Percentiles rank a stretch among this genome's conserved stretches.
Evolutionary conservation across 1,140 invertebrate genomes (phyloP).

Genomic region (Drosophila ercepeae): DNA sequence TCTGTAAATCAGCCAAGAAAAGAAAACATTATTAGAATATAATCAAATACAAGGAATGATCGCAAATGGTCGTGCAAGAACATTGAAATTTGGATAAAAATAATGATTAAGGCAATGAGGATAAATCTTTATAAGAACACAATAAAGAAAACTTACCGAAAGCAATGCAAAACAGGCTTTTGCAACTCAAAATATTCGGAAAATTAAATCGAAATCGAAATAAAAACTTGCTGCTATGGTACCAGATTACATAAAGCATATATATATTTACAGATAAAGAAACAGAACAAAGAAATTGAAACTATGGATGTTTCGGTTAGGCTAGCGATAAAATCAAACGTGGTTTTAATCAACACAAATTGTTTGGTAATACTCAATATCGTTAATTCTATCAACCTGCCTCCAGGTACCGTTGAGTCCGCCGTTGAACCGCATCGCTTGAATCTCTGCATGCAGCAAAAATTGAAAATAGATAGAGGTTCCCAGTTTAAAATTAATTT

Average conservation of each 20-base stretch:
- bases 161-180: constrained; percentile 27
- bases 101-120: constrained; percentile 21
- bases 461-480: constrained; percentile 61
- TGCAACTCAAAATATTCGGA: constrained; percentile 47
- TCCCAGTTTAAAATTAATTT: constrained; percentile 39
- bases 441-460: constrained; percentile 71
- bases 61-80: constrained; percentile 48
- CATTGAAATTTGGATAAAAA: constrained; percentile 15
- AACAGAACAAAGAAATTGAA: neutral
- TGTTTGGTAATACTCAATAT: constrained; percentile 50
- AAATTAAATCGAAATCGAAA: constrained; percentile 32
- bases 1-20: constrained; percentile 85
- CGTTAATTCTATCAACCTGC: constrained; percentile 74
- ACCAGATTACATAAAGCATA: constrained; percentile 24
- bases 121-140: constrained; percentile 30
- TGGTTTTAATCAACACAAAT: constrained; percentile 53
- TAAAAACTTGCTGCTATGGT: constrained; percentile 25
- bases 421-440: constrained; percentile 77
- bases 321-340: constrained; percentile 30
- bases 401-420: constrained; percentile 76
- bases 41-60: neutral
- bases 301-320: constrained; percentile 1
- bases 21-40: neutral
- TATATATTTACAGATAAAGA: constrained; percentile 30
- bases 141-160: constrained; percentile 60